phyloP scores from a whole-genome alignment of 2,888 invertebrate genomes.

The Leucophenga montana region DNA sequence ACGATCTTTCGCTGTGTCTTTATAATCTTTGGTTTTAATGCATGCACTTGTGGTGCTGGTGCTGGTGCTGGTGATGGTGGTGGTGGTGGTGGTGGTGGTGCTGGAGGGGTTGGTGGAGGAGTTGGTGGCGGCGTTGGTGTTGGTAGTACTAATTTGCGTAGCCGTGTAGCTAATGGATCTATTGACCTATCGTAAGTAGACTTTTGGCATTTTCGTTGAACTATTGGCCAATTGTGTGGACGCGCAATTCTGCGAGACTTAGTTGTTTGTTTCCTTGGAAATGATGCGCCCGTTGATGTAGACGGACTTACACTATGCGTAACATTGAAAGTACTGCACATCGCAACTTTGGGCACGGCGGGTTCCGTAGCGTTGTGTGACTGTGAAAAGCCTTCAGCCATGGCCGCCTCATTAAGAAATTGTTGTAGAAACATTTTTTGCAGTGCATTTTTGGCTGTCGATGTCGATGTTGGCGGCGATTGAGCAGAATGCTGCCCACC shows the following conservation, averaged over 20 bases:
- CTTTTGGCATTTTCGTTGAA: conserved; percentile 2
- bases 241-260: not conserved
- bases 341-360: not conserved
- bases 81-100: conserved; percentile 16
- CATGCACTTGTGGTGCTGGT: not conserved
- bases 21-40: not conserved
- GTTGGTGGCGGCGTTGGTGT: not conserved
- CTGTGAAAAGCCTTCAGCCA: not conserved
- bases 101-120: not conserved
- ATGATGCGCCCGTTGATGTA: not conserved
- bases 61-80: not conserved
- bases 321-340: not conserved
- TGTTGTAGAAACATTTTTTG: conserved; percentile 7
- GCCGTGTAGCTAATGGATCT: too few species aligned
- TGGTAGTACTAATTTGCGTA: not conserved
- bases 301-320: not conserved
- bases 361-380: not conserved
- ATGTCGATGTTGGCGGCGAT: too few species aligned
- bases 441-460: not conserved
- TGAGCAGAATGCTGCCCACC: too few species aligned
- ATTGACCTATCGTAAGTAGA: conserved; percentile 9
- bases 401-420: not conserved
- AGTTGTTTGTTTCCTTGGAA: not conserved
- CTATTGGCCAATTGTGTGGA: not conserved
- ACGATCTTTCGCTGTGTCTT: not conserved